A percentile compares a stretch with the other conserved stretches of the same genome.
Conservation (phyloP, 2,888 invertebrate genomes). For the Hypselothyrea guttata region DNA sequence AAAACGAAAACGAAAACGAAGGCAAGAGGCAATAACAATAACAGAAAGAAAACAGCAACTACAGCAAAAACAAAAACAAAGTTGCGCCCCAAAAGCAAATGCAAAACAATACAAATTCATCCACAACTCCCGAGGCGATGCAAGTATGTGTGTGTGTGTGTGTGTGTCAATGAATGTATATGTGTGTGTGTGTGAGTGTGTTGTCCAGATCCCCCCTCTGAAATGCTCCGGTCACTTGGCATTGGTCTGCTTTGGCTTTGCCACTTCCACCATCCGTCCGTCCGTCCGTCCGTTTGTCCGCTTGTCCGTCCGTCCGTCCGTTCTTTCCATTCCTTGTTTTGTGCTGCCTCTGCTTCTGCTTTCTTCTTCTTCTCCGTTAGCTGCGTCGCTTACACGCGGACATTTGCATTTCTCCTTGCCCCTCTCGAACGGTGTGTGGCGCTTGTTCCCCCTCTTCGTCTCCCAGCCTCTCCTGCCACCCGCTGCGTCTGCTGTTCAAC, state of each 20-base stretch:
- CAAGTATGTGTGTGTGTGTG: slow-evolving; percentile 21
- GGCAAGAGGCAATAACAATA: slow-evolving; percentile 46
- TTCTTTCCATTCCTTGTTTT: slow-evolving; percentile 22
- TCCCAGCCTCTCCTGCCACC: slow-evolving; percentile 22
- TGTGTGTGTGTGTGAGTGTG: slow-evolving; percentile 21
- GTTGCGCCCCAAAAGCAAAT: slow-evolving; percentile 76
- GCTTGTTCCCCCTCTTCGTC: slow-evolving; percentile 37
- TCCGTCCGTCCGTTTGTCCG: slow-evolving; percentile 3
- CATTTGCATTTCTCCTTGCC: slow-evolving; percentile 66
- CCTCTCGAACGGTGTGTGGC: slow-evolving; percentile 55
- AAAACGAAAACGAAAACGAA: slow-evolving; percentile 58
- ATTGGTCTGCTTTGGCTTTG: slow-evolving; percentile 44
- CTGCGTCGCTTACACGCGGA: slow-evolving; percentile 47
- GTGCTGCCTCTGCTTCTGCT: not conserved
- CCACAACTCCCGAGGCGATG: slow-evolving; percentile 46
- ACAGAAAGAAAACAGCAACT: slow-evolving; percentile 68
- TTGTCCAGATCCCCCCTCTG: slow-evolving; percentile 38
- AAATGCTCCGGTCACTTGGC: slow-evolving; percentile 48
- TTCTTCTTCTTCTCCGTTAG: slow-evolving; percentile 6
- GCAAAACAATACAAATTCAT: slow-evolving; percentile 78
- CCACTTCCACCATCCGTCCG: slow-evolving; percentile 21
- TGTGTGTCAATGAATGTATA: slow-evolving; percentile 15
- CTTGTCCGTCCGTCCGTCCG: slow-evolving; percentile 3
- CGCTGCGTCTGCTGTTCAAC: slow-evolving; percentile 54
- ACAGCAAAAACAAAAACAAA: slow-evolving; percentile 62